phyloP scores from a whole-genome alignment of 2,888 invertebrate genomes.

The Perizoma affinitatum region DNA sequence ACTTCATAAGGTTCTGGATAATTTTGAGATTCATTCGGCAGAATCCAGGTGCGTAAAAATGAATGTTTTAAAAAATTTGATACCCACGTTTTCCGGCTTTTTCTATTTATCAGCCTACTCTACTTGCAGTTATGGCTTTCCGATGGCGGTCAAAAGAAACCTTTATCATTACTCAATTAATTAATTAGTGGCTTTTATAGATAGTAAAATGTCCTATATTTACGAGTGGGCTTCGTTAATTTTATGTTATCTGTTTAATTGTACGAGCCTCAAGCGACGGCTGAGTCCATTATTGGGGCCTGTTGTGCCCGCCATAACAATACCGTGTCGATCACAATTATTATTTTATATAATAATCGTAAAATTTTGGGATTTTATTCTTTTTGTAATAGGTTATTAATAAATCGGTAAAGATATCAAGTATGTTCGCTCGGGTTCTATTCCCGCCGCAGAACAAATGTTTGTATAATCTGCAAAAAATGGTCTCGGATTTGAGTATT shows the following conservation, averaged over 20 bases:
- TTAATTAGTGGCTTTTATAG: slow-evolving; percentile 82
- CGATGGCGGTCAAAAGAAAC: slow-evolving; percentile 57
- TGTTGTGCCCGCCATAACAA: slow-evolving; percentile 46
- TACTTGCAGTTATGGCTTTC: slow-evolving; percentile 46
- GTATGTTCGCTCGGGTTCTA: too few species aligned
- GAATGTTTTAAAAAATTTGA: too few species aligned
- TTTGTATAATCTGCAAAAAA: too few species aligned
- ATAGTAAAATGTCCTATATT: slow-evolving; percentile 76
- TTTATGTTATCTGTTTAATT: slow-evolving; percentile 79
- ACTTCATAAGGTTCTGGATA: too few species aligned
- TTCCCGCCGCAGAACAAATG: too few species aligned
- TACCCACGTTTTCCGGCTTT: neutral
- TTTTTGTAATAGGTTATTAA: slow-evolving; percentile 23
- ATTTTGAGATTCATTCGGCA: too few species aligned
- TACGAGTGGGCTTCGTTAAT: slow-evolving; percentile 77
- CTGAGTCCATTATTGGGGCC: slow-evolving; percentile 47
- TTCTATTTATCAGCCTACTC: slow-evolving; percentile 7
- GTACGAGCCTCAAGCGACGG: slow-evolving; percentile 62
- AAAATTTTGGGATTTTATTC: slow-evolving; percentile 37
- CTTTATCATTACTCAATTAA: slow-evolving; percentile 81
- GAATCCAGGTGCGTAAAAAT: too few species aligned
- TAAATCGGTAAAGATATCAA: neutral
- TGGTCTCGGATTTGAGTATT: too few species aligned
- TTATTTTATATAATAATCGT: slow-evolving; percentile 43
- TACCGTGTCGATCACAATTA: slow-evolving; percentile 45